phyloP scores from a whole-genome alignment of 2,888 invertebrate genomes.

The Chrysina gloriosa region DNA sequence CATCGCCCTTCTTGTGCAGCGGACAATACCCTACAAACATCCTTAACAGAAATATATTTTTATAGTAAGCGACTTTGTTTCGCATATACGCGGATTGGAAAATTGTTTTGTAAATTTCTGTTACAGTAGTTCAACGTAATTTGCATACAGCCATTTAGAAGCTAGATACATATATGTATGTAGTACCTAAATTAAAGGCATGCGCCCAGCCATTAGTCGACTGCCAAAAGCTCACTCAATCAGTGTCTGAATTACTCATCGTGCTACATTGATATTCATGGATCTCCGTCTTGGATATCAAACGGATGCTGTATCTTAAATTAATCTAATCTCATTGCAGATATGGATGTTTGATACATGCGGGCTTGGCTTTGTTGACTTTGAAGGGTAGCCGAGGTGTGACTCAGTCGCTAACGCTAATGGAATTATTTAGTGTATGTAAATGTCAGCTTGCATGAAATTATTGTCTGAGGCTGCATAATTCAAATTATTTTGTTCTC shows the following conservation, averaged over 20 bases:
- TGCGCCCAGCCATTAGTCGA: slow-evolving; percentile 48
- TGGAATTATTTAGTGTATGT: slow-evolving; percentile 19
- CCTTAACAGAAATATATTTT: too few species aligned
- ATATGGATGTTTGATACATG: slow-evolving; percentile 44
- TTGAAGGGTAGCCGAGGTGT: slow-evolving; percentile 35
- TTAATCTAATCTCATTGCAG: slow-evolving; percentile 58
- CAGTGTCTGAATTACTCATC: slow-evolving; percentile 54
- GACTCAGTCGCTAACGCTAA: slow-evolving; percentile 26
- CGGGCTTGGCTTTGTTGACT: slow-evolving; percentile 29
- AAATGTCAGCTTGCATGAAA: neutral
- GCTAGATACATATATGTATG: neutral
- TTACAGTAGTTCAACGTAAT: too few species aligned
- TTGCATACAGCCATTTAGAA: neutral
- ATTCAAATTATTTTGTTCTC: too few species aligned
- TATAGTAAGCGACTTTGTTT: too few species aligned
- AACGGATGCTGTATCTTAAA: slow-evolving; percentile 58
- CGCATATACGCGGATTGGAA: too few species aligned
- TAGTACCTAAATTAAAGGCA: slow-evolving; percentile 34
- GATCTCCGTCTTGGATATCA: slow-evolving; percentile 54
- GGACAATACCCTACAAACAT: too few species aligned
- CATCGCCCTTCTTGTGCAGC: too few species aligned
- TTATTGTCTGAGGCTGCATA: neutral
- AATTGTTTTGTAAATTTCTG: too few species aligned
- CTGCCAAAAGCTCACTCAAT: slow-evolving; percentile 56
- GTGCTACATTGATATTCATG: slow-evolving; percentile 58